phyloP scores from a whole-genome alignment of 2,113 vertebrate genomes.

The Silurus glanis region DNA sequence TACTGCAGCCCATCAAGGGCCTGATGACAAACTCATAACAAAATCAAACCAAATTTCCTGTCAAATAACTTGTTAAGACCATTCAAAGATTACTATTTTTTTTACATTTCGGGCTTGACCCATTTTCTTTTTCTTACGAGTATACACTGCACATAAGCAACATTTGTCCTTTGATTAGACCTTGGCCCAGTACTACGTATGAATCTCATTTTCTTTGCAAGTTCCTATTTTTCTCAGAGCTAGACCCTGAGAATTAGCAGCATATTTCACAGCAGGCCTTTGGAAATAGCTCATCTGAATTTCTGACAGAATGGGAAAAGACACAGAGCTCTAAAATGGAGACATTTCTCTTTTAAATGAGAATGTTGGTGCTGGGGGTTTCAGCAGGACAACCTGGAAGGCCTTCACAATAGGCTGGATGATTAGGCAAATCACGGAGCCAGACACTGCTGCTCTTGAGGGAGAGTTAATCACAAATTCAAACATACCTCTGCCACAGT shows the following conservation, averaged over 20 bases:
- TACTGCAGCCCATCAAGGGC: too few relatives aligned
- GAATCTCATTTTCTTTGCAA: neutral
- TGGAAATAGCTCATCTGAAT: slow-evolving; percentile 28
- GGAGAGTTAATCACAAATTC: neutral
- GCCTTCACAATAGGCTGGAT: neutral
- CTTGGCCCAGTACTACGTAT: neutral
- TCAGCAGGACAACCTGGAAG: slow-evolving; percentile 5
- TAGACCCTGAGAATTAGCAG: neutral
- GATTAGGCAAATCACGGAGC: slow-evolving; percentile 15
- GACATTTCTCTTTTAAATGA: slow-evolving; percentile 40
- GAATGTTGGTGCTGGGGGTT: neutral
- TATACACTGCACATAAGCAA: too few relatives aligned
- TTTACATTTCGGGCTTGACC: too few relatives aligned
- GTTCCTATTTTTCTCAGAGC: neutral
- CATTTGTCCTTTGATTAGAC: neutral
- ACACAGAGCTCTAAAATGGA: neutral
- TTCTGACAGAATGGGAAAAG: neutral
- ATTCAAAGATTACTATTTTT: too few relatives aligned
- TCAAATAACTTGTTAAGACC: too few relatives aligned
- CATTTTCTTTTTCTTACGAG: too few relatives aligned
- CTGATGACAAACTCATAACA: too few relatives aligned
- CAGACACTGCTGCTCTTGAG: neutral
- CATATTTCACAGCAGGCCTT: neutral
- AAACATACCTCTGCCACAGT: slow-evolving; percentile 11
- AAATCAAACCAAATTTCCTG: too few relatives aligned